Evolutionary conservation across 1,140 invertebrate species (phyloP).

Genomic region (Diuraphis noxia): DNA sequence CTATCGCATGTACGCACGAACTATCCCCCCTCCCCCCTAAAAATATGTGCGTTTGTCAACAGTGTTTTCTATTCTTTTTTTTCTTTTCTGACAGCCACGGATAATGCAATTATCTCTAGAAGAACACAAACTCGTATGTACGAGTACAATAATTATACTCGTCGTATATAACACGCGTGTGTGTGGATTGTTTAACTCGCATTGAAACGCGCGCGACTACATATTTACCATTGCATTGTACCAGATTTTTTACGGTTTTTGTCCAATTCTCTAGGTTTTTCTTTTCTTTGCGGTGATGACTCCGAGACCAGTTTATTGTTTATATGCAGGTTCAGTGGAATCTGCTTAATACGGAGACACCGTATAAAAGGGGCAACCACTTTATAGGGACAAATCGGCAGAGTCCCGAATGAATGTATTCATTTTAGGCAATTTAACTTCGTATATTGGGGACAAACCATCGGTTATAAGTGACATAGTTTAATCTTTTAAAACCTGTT

Average conservation of each 20-base stretch:
- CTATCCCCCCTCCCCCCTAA: not conserved
- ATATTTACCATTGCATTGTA: conserved; percentile 2
- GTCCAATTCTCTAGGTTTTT: not conserved
- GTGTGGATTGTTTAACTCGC: not conserved
- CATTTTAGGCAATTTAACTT: too few relatives aligned
- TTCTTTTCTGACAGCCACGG: not conserved
- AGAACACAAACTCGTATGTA: not conserved
- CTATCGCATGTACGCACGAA: not conserved
- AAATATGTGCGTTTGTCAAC: not conserved
- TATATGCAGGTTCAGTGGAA: too few relatives aligned
- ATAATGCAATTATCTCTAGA: not conserved
- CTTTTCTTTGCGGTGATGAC: not conserved
- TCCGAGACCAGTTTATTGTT: too few relatives aligned
- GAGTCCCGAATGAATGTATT: too few relatives aligned
- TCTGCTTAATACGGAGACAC: too few relatives aligned
- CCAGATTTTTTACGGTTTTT: conserved; percentile 8
- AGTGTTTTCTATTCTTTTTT: not conserved
- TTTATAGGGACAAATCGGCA: too few relatives aligned
- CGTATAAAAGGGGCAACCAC: too few relatives aligned
- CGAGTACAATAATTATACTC: not conserved
- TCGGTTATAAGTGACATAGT: too few relatives aligned
- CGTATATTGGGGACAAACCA: too few relatives aligned
- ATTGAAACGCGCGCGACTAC: not conserved
- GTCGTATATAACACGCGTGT: not conserved
- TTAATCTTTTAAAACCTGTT: too few relatives aligned